Base-by-base conservation (phyloP, 2,113 vertebrate species). In the Ophiodon elongatus region DNA sequence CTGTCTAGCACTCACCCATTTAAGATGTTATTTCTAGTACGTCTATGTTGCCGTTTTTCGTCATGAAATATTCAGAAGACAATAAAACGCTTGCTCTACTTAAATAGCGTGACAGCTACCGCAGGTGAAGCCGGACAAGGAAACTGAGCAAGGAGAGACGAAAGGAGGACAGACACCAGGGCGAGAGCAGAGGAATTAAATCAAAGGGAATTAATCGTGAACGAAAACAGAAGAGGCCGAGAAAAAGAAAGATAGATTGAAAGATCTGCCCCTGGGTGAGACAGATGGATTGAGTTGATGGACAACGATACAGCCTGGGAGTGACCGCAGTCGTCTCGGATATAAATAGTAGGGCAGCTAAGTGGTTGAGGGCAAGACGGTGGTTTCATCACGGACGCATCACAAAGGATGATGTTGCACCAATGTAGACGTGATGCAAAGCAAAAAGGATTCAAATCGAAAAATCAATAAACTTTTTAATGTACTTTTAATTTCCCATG, bases 261-360 rank as follows among this genome's bases (percentile, higher is more conserved):
- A 78, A 63, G 54, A 79, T 78, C 33, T 25, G 35, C 41, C 76
- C 73, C 76, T 73, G 76, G 85, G 79, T 62, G 43, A 78, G 39
- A 52, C 31, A 7, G 60, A 25, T 8, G 9, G 39, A 35, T 56
- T 10, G 25, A 56, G 59, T 27, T 47, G 65, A 39, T 62, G 73
- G 80, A 47, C 43, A 63, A 31, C 80, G 66, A 81, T 71, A 25
- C 27, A 57, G 60, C 63, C 68, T n/a, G 71, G 54, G 76, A 80
- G 85, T n/a, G 54, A 70, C 63, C 59, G 80, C 54, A 74, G 43
- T 77, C 63, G 37, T 76, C 72, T 62, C 15, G 33, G 35, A 63
- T 88, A 77, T 78, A 73, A 83, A 74, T 73, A 83, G 57, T 8
- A 11, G 29, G 60, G 41, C 47, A 67, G 79, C 21, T 60, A 80